Conservation (phyloP, 2,888 invertebrate genomes). For the Luperina nickerlii region DNA sequence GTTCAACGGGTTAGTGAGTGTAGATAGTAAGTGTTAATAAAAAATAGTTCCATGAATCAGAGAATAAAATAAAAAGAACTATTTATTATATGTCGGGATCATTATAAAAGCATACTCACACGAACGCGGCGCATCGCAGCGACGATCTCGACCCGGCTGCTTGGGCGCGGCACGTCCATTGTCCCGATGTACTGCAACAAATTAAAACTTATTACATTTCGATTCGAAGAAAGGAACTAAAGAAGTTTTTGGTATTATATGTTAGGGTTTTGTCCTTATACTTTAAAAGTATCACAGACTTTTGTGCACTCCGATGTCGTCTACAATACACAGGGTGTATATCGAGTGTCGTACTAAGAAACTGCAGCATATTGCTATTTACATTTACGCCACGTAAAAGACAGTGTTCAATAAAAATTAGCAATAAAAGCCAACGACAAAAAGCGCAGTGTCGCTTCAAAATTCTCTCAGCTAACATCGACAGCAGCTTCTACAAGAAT, state of each 20-base stretch:
- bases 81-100: neutral
- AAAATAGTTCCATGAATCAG: neutral
- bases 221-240: neutral
- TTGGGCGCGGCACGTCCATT: constrained; percentile 98
- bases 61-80: neutral
- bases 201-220: constrained; percentile 50
- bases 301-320: neutral
- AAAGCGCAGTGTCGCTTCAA: constrained; percentile 3
- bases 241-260: neutral
- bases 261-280: neutral
- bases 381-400: constrained; percentile 1
- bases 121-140: constrained; percentile 99
- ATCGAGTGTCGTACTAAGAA: constrained; percentile 4
- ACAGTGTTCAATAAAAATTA: constrained; percentile 4
- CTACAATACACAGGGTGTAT: too few relatives aligned
- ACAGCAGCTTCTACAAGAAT: constrained; percentile 25
- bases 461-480: constrained; percentile 11
- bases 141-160: constrained; percentile 99
- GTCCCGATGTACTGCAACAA: constrained; percentile 98
- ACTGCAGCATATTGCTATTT: constrained; percentile 3
- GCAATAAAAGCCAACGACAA: neutral
- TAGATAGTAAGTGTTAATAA: neutral
- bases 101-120: constrained; percentile 90
- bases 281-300: neutral
- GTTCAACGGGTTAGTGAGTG: neutral